A percentile compares a stretch with the other conserved stretches of the same genome.
Evolutionary conservation across 2,113 vertebrate species (phyloP).

Genomic region (Grantiella picta): DNA sequence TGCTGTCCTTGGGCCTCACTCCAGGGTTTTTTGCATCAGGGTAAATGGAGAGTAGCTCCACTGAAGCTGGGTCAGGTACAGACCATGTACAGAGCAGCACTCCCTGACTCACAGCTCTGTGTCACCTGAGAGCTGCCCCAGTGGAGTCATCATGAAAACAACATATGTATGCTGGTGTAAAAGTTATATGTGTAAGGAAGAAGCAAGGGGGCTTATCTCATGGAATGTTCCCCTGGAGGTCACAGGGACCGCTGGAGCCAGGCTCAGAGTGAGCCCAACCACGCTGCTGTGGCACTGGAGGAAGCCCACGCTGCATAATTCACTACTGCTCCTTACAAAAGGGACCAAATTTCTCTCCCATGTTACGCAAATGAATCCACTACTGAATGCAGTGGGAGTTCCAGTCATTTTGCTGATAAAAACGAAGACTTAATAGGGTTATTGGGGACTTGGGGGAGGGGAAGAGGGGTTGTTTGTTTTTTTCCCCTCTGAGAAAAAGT

Average conservation of each 20-base stretch:
- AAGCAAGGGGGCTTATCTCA: background rate
- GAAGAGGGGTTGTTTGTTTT: constrained; percentile 10
- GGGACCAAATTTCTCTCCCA: background rate
- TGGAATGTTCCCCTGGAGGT: background rate
- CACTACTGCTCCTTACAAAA: background rate
- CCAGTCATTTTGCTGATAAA: background rate
- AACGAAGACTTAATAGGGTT: background rate
- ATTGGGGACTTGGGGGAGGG: background rate
- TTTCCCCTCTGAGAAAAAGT: constrained; percentile 61
- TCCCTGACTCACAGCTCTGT: fast-evolving
- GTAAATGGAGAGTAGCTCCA: background rate
- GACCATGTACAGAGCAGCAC: background rate
- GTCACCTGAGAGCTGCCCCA: background rate
- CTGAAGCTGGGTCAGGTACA: background rate
- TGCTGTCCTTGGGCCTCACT: background rate
- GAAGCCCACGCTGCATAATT: background rate
- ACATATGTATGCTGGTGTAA: background rate
- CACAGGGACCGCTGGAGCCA: fast-evolving
- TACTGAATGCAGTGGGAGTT: background rate
- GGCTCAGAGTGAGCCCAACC: background rate
- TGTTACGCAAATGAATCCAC: background rate
- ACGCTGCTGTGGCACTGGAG: background rate
- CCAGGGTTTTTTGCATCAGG: background rate
- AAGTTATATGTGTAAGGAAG: background rate
- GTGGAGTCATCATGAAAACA: background rate